Conservation (phyloP, 2,113 vertebrate species). For the Salvator merianae region DNA sequence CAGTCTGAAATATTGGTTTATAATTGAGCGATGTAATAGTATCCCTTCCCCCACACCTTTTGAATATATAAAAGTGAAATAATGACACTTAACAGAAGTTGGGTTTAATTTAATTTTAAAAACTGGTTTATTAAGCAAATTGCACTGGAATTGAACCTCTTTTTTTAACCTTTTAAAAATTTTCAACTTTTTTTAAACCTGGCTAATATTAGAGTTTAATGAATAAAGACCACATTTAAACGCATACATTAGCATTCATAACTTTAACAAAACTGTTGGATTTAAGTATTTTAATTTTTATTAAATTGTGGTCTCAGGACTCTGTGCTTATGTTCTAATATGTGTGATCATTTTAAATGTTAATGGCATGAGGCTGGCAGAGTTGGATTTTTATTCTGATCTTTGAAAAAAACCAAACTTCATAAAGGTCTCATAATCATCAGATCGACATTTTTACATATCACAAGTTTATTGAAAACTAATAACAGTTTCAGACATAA, state of each 20-base stretch:
- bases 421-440: background rate
- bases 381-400: background rate
- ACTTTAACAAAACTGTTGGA: background rate
- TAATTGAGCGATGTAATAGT: background rate
- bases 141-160: too few relatives aligned
- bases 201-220: background rate
- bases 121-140: background rate
- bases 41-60: background rate
- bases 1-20: conserved; percentile 16
- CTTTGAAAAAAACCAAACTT: background rate
- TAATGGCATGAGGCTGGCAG: background rate
- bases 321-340: too few relatives aligned
- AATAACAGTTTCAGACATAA: conserved; percentile 24
- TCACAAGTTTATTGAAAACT: conserved; percentile 27
- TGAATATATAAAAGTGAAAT: conserved; percentile 1
- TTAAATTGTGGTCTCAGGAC: background rate
- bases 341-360: too few relatives aligned
- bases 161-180: background rate
- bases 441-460: conserved; percentile 6
- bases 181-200: too few relatives aligned
- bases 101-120: background rate
- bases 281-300: background rate
- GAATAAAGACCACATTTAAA: too few relatives aligned
- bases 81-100: background rate
- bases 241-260: background rate